A percentile compares a stretch with the other conserved stretches of the same genome.
These are phyloP conservation scores for Drosophila nr. fundita DNA, from an alignment of 2,888 invertebrate genomes.

Conservation along the genomic window DNA sequence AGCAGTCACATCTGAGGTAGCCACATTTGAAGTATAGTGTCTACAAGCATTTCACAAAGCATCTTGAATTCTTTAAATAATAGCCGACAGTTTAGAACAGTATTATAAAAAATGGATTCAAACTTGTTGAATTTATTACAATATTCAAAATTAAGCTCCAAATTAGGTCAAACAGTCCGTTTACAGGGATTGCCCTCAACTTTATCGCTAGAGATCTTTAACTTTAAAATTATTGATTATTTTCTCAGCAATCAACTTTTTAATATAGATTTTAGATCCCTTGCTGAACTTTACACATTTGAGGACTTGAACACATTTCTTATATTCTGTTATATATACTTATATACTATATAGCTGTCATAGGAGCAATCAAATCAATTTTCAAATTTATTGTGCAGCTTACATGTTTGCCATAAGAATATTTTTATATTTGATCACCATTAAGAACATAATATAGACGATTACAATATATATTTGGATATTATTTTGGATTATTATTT, in stretches of 20 bases:
- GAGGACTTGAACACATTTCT: background rate
- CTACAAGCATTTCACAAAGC: constrained; percentile 16
- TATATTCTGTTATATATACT: no score
- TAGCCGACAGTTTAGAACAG: background rate
- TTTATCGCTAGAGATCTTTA: background rate
- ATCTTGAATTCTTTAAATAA: background rate
- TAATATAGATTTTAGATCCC: background rate
- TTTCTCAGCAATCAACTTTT: background rate
- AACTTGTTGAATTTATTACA: background rate
- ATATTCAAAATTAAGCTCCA: background rate
- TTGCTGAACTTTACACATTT: background rate
- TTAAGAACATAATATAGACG: background rate
- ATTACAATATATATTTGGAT: background rate
- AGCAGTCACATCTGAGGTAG: constrained; percentile 6
- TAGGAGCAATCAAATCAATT: background rate
- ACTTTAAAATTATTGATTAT: background rate
- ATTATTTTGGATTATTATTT: background rate
- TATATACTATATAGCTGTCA: no score
- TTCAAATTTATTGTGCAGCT: background rate
- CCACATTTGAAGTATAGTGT: constrained; percentile 18
- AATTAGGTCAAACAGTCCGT: background rate
- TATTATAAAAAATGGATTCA: background rate
- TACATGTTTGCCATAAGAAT: background rate
- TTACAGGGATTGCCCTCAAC: background rate
- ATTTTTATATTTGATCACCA: background rate